Percentiles rank a stretch among this genome's conserved stretches.
phyloP scores from a whole-genome alignment of 1,140 invertebrate genomes.

The Anastatus disparis region DNA sequence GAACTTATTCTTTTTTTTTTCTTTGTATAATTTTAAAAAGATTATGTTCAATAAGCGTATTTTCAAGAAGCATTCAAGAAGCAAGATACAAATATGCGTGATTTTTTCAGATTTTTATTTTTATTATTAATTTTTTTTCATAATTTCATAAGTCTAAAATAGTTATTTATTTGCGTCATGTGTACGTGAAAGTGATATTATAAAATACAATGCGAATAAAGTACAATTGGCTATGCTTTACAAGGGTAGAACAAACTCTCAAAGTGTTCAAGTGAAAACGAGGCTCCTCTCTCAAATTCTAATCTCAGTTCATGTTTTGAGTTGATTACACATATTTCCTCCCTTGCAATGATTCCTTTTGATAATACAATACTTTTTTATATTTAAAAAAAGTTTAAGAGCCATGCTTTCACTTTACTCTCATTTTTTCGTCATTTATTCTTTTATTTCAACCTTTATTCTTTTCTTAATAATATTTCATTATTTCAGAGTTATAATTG shows the following conservation, averaged over 20 bases:
- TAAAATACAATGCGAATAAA: constrained; percentile 68
- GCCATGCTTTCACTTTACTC: constrained; percentile 22
- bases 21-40: no score
- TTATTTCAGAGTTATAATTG: constrained; percentile 23
- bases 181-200: constrained; percentile 62
- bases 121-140: no score
- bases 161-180: constrained; percentile 65
- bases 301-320: neutral
- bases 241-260: constrained; percentile 57
- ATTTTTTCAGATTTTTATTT: constrained; percentile 65
- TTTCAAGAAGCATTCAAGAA: constrained; percentile 44
- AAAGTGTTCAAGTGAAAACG: constrained; percentile 48
- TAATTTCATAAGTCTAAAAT: constrained; percentile 67
- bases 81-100: constrained; percentile 41
- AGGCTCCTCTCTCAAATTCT: constrained; percentile 2
- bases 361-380: no score
- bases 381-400: constrained; percentile 11
- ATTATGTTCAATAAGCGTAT: no score
- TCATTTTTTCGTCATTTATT: constrained; percentile 22
- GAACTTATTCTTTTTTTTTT: constrained; percentile 46
- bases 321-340: constrained; percentile 28
- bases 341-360: no score
- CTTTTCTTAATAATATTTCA: constrained; percentile 24
- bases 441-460: constrained; percentile 14
- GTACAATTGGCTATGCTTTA: constrained; percentile 67